A percentile compares a stretch with the other conserved stretches of the same genome.
Conservation (phyloP, 2,888 invertebrate species). For the Tetranychus piercei region DNA sequence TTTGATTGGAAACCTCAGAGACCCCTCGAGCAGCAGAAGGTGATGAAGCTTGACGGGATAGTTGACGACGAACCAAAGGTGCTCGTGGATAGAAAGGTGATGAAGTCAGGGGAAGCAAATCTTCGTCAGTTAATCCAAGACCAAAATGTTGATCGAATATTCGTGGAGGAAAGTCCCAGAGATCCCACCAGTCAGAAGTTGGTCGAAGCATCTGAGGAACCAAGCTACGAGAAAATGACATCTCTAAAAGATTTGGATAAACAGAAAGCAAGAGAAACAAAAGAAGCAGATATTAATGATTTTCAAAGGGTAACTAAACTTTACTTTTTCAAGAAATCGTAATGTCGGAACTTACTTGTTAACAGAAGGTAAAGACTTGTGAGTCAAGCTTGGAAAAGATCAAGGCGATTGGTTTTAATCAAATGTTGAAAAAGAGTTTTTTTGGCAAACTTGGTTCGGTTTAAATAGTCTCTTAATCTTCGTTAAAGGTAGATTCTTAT, state of each 20-base stretch:
- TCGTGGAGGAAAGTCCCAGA: slow-evolving; percentile 23
- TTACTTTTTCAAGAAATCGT: too few species aligned
- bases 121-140: slow-evolving; percentile 20
- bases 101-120: slow-evolving; percentile 16
- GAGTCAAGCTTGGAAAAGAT: too few species aligned
- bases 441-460: neutral
- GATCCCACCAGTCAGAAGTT: slow-evolving; percentile 21
- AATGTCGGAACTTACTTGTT: too few species aligned
- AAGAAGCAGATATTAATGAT: slow-evolving; percentile 1
- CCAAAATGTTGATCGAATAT: slow-evolving; percentile 24
- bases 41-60: neutral
- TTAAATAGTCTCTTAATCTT: neutral
- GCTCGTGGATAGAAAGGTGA: slow-evolving; percentile 5
- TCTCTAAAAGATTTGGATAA: neutral
- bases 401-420: too few species aligned
- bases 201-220: slow-evolving; percentile 18
- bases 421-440: neutral
- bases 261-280: neutral
- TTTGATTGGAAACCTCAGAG: slow-evolving; percentile 19
- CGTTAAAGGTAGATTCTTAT: too few species aligned
- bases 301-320: neutral
- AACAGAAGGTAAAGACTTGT: too few species aligned
- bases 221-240: slow-evolving; percentile 15
- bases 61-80: neutral
- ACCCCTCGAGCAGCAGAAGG: neutral